These are phyloP conservation scores for Phrynocephalus vlangalii DNA, from an alignment of 2,797 vertebrate species.

Conservation along the genomic window DNA sequence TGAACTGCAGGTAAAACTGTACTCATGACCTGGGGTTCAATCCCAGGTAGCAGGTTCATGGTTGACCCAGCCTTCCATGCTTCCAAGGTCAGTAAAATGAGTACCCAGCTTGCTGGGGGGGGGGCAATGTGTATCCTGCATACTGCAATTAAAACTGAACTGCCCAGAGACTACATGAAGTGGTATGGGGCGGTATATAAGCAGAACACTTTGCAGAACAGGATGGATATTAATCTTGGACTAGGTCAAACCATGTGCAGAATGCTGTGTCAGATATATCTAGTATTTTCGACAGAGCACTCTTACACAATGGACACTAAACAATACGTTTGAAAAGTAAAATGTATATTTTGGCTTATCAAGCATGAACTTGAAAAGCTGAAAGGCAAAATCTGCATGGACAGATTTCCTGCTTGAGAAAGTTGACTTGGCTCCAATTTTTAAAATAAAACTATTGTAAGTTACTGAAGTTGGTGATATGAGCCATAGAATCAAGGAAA, in stretches of 20 bases:
- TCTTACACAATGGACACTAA: background rate
- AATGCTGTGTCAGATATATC: background rate
- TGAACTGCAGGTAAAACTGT: too few species aligned
- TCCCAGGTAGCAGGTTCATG: too few species aligned
- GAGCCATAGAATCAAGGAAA: background rate
- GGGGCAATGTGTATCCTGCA: too few species aligned
- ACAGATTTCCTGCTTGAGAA: constrained; percentile 2
- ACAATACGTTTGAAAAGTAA: background rate
- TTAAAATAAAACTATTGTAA: fast-evolving
- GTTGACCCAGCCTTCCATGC: too few species aligned
- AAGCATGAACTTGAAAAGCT: background rate
- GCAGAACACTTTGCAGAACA: background rate
- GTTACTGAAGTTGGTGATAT: fast-evolving
- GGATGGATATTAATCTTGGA: background rate
- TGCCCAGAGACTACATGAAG: too few species aligned
- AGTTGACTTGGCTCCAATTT: background rate
- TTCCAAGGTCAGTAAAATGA: too few species aligned
- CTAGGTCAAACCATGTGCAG: constrained; percentile 3
- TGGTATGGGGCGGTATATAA: too few species aligned
- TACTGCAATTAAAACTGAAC: too few species aligned
- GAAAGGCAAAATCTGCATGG: background rate
- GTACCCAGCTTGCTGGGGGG: too few species aligned
- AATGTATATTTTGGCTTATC: constrained; percentile 30
- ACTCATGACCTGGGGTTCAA: too few species aligned
- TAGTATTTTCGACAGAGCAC: background rate